Percentiles rank a stretch among this genome's conserved stretches.
These are phyloP conservation scores for Gryon sp. DNA, from an alignment of 1,140 invertebrate genomes.

Conservation along the genomic window DNA sequence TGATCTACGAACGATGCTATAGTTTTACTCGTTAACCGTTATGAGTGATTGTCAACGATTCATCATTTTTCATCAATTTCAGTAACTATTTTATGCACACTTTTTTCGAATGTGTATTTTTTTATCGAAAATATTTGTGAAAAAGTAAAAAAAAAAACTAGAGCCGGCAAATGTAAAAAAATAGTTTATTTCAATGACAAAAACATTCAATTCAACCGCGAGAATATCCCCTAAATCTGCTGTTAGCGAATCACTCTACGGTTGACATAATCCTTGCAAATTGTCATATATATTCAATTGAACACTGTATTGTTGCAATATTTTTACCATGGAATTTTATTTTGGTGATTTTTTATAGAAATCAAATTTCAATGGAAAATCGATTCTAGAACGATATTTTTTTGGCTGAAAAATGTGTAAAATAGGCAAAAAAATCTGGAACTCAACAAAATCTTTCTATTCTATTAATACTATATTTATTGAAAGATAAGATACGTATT, in stretches of 20 bases:
- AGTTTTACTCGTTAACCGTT: slow-evolving; percentile 6
- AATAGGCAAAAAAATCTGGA: too few species aligned
- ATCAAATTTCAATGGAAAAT: slow-evolving; percentile 16
- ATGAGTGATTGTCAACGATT: slow-evolving; percentile 7
- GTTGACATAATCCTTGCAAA: slow-evolving; percentile 39
- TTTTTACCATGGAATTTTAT: slow-evolving; percentile 33
- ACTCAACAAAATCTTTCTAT: too few species aligned
- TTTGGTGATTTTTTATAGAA: slow-evolving; percentile 10
- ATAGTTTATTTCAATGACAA: slow-evolving; percentile 43
- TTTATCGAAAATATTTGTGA: slow-evolving; percentile 9
- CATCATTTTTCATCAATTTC: slow-evolving; percentile 15
- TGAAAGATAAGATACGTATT: slow-evolving; percentile 8
- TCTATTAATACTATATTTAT: slow-evolving; percentile 19
- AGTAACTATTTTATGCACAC: not conserved
- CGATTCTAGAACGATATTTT: too few species aligned
- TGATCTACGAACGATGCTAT: not conserved
- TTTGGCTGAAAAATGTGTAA: too few species aligned
- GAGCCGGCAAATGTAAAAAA: slow-evolving; percentile 4
- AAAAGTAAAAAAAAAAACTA: slow-evolving; percentile 7
- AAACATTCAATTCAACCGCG: slow-evolving; percentile 40
- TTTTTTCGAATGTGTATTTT: slow-evolving; percentile 7
- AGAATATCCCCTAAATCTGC: slow-evolving; percentile 30
- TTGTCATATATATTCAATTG: slow-evolving; percentile 44
- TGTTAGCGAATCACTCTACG: slow-evolving; percentile 29
- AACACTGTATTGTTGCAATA: slow-evolving; percentile 43